Evolutionary conservation across 2,113 vertebrate species (phyloP).

Genomic region (Solenodon paradoxus): DNA sequence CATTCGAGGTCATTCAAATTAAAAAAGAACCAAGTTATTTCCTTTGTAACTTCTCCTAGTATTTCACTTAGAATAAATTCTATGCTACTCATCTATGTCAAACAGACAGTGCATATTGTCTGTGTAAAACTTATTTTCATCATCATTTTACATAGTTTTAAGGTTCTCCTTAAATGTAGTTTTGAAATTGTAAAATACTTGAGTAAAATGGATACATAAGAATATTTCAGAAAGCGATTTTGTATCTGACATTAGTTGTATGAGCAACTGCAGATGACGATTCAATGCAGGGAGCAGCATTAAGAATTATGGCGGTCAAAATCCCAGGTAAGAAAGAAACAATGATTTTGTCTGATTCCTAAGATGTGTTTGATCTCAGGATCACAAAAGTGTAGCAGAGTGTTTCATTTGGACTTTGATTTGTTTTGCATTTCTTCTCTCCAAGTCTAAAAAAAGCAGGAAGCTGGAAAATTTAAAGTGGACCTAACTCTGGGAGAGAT

Average conservation of each 20-base stretch:
- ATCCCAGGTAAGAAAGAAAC: background rate
- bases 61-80: constrained; percentile 5
- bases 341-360: background rate
- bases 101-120: background rate
- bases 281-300: background rate
- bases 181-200: background rate
- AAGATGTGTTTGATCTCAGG: background rate
- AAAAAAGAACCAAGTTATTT: background rate
- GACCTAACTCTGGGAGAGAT: background rate
- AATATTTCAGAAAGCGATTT: background rate
- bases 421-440: background rate
- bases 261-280: background rate
- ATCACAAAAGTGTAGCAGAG: background rate
- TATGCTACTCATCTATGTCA: background rate
- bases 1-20: background rate
- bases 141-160: background rate
- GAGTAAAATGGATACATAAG: background rate
- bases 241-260: background rate
- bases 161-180: background rate
- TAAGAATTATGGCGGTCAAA: background rate
- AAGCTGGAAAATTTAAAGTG: background rate
- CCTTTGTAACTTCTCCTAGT: background rate
- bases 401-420: background rate
- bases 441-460: background rate
- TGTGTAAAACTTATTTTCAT: background rate